These are phyloP conservation scores for Caenorhabditis remanei DNA, from an alignment of 1,140 invertebrate genomes.

Conservation along the genomic window DNA sequence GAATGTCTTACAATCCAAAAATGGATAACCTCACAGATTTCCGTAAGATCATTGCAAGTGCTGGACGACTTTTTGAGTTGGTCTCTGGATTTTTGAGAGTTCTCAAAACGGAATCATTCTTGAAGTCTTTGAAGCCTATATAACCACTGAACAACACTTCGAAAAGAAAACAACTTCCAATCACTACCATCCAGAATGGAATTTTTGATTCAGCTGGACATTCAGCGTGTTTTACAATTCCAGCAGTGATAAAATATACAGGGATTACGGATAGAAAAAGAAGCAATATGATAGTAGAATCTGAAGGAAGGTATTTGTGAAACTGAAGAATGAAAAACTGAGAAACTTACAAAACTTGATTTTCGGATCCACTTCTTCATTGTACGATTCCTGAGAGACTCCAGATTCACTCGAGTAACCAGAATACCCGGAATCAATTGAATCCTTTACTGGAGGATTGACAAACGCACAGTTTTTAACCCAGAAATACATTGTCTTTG, in stretches of 20 bases:
- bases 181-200: slow-evolving; percentile 14
- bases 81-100: not conserved
- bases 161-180: not conserved
- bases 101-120: not conserved
- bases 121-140: not conserved
- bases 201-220: slow-evolving; percentile 5
- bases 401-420: too few species aligned
- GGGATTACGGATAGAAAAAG: not conserved
- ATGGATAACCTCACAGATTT: not conserved
- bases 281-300: not conserved
- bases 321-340: not conserved
- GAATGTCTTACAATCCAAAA: slow-evolving; percentile 5
- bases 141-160: not conserved
- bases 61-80: not conserved
- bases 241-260: not conserved
- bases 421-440: not conserved
- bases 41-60: not conserved
- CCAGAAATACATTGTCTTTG: slow-evolving; percentile 3
- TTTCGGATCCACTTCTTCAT: not conserved
- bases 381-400: not conserved
- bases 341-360: not conserved
- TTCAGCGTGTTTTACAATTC: not conserved
- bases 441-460: not conserved
- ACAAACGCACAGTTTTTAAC: not conserved
- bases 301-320: not conserved